These are phyloP conservation scores for Mus spretus DNA, from an alignment of 2,797 vertebrate species.

Conservation along the genomic window DNA sequence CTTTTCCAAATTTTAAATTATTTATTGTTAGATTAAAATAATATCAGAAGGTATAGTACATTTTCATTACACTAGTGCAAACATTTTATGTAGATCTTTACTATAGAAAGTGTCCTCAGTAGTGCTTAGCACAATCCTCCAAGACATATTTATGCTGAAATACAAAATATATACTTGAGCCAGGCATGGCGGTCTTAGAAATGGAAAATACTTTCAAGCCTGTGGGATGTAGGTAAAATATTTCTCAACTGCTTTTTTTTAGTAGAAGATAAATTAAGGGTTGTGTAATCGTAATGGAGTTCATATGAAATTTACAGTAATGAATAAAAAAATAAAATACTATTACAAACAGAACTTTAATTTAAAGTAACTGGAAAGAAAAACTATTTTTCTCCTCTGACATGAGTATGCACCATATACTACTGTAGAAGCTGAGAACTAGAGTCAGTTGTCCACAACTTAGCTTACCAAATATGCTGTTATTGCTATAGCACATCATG, in stretches of 20 bases:
- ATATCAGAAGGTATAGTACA: neutral
- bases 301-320: conserved; percentile 18
- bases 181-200: neutral
- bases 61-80: neutral
- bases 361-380: neutral
- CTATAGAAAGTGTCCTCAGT: neutral
- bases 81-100: conserved; percentile 9
- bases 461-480: neutral
- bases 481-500: neutral
- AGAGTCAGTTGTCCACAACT: neutral
- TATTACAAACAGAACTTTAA: neutral
- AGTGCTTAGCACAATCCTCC: neutral
- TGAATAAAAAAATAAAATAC: conserved; percentile 12
- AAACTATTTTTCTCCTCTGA: neutral
- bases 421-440: neutral
- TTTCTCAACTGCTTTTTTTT: conserved; percentile 6
- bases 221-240: conserved; percentile 12
- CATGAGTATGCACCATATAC: neutral
- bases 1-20: neutral
- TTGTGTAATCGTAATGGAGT: neutral
- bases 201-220: neutral
- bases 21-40: neutral
- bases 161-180: neutral
- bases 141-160: conserved; percentile 17
- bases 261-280: neutral